These are phyloP conservation scores for Sebastes umbrosus DNA, from an alignment of 2,797 vertebrate genomes.

Conservation along the genomic window DNA sequence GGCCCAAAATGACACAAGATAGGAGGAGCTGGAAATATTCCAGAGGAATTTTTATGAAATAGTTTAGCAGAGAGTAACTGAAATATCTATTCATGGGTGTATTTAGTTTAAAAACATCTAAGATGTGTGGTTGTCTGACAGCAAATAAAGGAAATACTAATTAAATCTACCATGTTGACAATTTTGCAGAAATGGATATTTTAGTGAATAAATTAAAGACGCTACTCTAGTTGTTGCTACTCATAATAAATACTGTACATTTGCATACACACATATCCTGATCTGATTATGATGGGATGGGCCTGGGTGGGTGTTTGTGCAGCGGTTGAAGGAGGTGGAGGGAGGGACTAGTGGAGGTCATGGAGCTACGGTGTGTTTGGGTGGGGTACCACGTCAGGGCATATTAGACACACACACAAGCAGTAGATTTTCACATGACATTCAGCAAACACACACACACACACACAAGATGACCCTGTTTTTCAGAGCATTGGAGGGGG, in stretches of 20 bases:
- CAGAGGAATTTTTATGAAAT: background rate
- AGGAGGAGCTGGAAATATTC: conserved; percentile 2
- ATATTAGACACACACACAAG: conserved; percentile 29
- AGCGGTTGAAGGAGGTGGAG: conserved; percentile 34
- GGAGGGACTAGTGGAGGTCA: conserved; percentile 46
- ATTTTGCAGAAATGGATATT: background rate
- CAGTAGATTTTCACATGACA: conserved; percentile 49
- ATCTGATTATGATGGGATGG: conserved; percentile 18
- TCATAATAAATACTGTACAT: background rate
- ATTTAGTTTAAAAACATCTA: background rate
- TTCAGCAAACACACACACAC: conserved; percentile 10
- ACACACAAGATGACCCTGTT: conserved; percentile 58
- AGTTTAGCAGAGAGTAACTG: background rate
- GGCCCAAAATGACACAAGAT: conserved; percentile 19
- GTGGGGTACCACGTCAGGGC: conserved; percentile 21
- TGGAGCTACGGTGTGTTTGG: conserved; percentile 33
- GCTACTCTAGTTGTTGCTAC: background rate
- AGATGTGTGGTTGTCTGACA: background rate
- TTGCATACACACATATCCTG: background rate
- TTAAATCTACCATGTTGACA: background rate
- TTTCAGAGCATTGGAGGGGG: conserved; percentile 31
- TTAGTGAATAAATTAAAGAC: background rate
- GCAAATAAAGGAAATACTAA: background rate
- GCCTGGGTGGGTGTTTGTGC: background rate
- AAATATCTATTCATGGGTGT: background rate